Conservation (phyloP, 1,140 invertebrate genomes). For the Ladona fulva region DNA sequence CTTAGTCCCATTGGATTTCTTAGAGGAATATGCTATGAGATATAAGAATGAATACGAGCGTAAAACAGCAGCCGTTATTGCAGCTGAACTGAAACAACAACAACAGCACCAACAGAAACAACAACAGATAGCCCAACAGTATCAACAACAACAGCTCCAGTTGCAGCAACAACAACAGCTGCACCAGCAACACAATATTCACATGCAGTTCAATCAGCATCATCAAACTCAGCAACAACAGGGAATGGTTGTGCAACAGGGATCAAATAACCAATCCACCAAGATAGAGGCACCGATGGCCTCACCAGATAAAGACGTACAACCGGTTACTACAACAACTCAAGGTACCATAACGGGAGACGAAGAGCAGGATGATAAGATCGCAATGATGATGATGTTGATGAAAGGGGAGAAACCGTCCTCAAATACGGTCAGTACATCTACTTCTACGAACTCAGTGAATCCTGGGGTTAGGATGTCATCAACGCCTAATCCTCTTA, state of each 20-base stretch:
- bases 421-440: neutral
- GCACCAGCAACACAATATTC: slow-evolving; percentile 22
- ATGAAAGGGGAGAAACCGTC: neutral
- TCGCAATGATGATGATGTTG: neutral
- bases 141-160: slow-evolving; percentile 33
- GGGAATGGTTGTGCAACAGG: slow-evolving; percentile 17
- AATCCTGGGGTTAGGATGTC: neutral
- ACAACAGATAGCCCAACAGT: slow-evolving; percentile 24
- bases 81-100: slow-evolving; percentile 38
- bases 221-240: slow-evolving; percentile 28
- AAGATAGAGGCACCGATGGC: neutral
- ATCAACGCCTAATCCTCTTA: neutral
- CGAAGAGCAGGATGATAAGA: neutral
- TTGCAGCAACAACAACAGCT: slow-evolving; percentile 29
- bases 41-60: slow-evolving; percentile 79
- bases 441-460: neutral
- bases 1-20: slow-evolving; percentile 75
- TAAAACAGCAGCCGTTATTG: slow-evolving; percentile 57
- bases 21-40: slow-evolving; percentile 86
- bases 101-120: slow-evolving; percentile 34
- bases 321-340: neutral
- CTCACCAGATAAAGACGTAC: neutral
- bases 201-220: neutral
- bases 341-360: neutral
- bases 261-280: neutral